Evolutionary conservation across 2,888 invertebrate genomes (phyloP).

Genomic region (Anticlea derivata): DNA sequence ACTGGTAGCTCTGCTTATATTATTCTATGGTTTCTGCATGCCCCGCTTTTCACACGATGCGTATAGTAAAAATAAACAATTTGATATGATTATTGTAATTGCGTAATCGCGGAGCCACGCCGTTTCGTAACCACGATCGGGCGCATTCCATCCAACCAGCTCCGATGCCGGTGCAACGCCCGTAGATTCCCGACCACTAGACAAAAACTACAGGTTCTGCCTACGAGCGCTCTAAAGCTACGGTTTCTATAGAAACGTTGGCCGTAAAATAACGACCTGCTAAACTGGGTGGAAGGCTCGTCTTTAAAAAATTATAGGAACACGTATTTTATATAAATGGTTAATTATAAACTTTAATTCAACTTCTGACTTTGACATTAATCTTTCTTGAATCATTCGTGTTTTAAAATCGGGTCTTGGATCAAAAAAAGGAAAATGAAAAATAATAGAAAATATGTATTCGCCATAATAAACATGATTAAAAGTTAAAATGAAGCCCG

Average conservation of each 20-base stretch:
- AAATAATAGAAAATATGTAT: too few relatives aligned
- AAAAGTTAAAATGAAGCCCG: too few relatives aligned
- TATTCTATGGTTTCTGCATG: background rate
- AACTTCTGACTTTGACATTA: too few relatives aligned
- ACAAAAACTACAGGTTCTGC: conserved; percentile 38
- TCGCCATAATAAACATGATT: too few relatives aligned
- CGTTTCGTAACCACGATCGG: conserved; percentile 79
- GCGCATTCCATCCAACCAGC: conserved; percentile 64
- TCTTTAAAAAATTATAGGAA: too few relatives aligned
- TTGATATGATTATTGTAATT: conserved; percentile 52
- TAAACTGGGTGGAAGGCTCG: too few relatives aligned
- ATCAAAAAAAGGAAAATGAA: too few relatives aligned
- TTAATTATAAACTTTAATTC: too few relatives aligned
- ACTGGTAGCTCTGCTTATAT: background rate
- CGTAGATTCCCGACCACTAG: conserved; percentile 39
- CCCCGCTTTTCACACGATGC: conserved; percentile 8
- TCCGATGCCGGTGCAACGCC: conserved; percentile 49
- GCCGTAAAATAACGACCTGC: background rate
- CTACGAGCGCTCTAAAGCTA: conserved; percentile 34
- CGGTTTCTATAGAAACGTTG: background rate
- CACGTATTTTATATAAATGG: too few relatives aligned
- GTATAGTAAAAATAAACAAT: conserved; percentile 37
- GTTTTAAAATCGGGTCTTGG: too few relatives aligned
- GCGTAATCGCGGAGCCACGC: conserved; percentile 68
- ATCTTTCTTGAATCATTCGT: too few relatives aligned